Evolutionary conservation across 2,113 vertebrate species (phyloP).

Genomic region (Pelvicachromis taeniatus): DNA sequence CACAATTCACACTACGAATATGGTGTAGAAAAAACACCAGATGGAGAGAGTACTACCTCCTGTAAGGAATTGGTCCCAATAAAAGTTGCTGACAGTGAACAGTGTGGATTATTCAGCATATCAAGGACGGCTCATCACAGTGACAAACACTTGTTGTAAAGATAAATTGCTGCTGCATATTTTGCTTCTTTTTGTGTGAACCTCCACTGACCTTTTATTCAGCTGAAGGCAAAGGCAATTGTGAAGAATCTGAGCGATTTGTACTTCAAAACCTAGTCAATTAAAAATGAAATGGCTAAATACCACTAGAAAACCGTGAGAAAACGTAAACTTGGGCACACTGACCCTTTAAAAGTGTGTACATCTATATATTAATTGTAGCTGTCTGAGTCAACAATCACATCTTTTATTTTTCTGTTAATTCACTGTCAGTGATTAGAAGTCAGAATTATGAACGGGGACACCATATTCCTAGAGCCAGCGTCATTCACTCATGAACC

Average conservation of each 20-base stretch:
- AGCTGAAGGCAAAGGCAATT: background rate
- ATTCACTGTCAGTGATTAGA: background rate
- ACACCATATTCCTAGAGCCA: background rate
- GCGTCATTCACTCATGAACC: background rate
- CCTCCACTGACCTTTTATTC: background rate
- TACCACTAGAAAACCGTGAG: fast-evolving
- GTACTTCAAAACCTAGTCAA: background rate
- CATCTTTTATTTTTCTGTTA: background rate
- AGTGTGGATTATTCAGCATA: background rate
- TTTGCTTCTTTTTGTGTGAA: background rate
- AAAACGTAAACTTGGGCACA: background rate
- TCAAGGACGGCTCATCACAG: background rate
- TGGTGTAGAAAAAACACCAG: background rate
- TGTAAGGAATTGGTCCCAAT: background rate
- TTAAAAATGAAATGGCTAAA: background rate
- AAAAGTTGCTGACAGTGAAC: background rate
- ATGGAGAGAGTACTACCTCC: background rate
- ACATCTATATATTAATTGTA: background rate
- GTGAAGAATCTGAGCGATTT: background rate
- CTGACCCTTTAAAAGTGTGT: background rate
- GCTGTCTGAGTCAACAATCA: too few relatives aligned
- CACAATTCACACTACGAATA: background rate
- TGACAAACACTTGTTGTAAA: background rate
- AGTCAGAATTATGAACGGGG: background rate
- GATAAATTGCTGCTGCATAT: background rate